Base-by-base conservation (phyloP, 1,140 invertebrate genomes). In the Cyclargus thomasi region DNA sequence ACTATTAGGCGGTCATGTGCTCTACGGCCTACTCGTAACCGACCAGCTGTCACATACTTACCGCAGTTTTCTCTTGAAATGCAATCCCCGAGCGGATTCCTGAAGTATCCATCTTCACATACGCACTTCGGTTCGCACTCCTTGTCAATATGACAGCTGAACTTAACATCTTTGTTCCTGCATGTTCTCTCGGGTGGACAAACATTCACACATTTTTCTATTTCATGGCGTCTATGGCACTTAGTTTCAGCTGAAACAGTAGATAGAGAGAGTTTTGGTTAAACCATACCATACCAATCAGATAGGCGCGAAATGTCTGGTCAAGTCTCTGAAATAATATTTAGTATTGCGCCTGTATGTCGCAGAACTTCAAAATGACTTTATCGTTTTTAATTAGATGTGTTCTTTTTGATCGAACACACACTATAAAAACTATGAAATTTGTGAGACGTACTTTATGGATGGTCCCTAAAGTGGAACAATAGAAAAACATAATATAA, bases 101-200 rank as follows among this genome's bases (percentile, higher is more conserved):
- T 79, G 21, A 68, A 74, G 64, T 67, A 82, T 2, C 77, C 78
- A 11, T 69, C 14, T 67, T 76, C 75, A 47, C 83, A 86, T 18
- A 76, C 67, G 22, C 82, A 86, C 65, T 74, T 75, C 4, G 69
- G 29, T 62, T 76, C 67, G 20, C 82, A 86, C 29, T 29, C 5
- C 8, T 29, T 67, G 73, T 74, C 7, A 70, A 23, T 59, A 63
- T 53, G 11, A 53, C 80, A 86, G 16, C 59, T 74, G 22, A 77
- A 74, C 5, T 67, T 10, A 55, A 79, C 70, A 17, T 57, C 62
- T 53, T 78, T 73, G 55, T 76, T 86, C 64, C 22, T 70, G 23
- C 83, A 86, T 7, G 75, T 76, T 64, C 59, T 75, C 62, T 84
- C 75, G 4, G 80, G 77, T 4, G 80, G 78, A 67, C 82, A 86